phyloP scores from a whole-genome alignment of 2,113 vertebrate genomes.

The Okapia johnstoni region DNA sequence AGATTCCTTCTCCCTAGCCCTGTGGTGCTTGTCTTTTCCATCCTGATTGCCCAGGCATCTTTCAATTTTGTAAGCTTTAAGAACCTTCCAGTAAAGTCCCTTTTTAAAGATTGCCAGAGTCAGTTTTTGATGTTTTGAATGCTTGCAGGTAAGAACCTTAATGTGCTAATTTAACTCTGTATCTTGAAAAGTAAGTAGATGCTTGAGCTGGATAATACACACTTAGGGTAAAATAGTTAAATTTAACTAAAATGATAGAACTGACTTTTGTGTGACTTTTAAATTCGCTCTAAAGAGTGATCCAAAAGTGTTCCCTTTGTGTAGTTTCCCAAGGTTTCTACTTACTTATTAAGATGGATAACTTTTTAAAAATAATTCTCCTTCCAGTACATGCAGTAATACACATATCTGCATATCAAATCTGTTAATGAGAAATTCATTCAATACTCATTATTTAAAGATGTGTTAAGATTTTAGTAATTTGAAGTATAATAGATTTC shows the following conservation, averaged over 20 bases:
- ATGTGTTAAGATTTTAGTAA: not conserved
- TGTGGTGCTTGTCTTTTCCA: not conserved
- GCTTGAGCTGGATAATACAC: not conserved
- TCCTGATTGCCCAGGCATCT: not conserved
- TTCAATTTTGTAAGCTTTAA: conserved; percentile 6
- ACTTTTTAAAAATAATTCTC: not conserved
- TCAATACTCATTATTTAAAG: conserved; percentile 9
- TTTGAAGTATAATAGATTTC: not conserved
- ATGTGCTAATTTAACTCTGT: not conserved
- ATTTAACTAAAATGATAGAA: not conserved
- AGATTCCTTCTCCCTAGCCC: not conserved
- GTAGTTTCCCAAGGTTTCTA: not conserved
- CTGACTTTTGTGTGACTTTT: not conserved
- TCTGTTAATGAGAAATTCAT: not conserved
- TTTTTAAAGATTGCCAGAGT: not conserved
- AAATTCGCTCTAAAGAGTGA: not conserved
- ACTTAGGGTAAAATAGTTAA: not conserved
- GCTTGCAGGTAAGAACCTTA: not conserved
- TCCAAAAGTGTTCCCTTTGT: not conserved
- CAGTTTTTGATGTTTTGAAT: not conserved
- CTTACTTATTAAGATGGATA: not conserved
- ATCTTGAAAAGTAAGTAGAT: not conserved
- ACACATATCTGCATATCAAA: not conserved
- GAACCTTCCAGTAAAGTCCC: not conserved
- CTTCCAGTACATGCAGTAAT: not conserved